Percentiles rank a stretch among this genome's conserved stretches.
Evolutionary conservation across 2,113 vertebrate genomes (phyloP).

Genomic region (Zapornia atra): DNA sequence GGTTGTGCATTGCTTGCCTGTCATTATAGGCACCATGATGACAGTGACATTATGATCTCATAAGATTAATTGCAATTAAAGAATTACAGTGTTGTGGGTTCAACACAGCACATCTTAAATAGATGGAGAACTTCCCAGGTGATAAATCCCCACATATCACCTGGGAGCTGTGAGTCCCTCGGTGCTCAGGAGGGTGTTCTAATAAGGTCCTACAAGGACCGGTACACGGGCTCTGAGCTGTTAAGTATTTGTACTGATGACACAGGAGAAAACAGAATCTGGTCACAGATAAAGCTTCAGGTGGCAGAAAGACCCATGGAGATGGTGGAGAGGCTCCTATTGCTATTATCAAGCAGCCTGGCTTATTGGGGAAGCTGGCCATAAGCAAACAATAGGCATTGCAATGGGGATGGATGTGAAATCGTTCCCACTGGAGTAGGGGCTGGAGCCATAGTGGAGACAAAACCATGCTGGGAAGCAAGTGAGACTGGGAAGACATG

Average conservation of each 20-base stretch:
- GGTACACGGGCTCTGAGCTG: background rate
- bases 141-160: background rate
- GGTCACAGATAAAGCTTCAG: background rate
- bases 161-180: background rate
- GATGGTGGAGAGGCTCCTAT: rapidly evolving
- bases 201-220: background rate
- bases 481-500: rapidly evolving
- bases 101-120: background rate
- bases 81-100: background rate
- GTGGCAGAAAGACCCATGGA: background rate
- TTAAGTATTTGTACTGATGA: background rate
- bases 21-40: background rate
- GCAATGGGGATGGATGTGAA: background rate
- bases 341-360: background rate
- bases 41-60: background rate
- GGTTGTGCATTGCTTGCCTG: background rate
- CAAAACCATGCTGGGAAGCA: background rate
- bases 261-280: background rate
- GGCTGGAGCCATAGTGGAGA: background rate
- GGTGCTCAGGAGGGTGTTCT: background rate
- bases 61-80: background rate
- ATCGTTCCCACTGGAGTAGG: background rate
- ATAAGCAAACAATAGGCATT: background rate
- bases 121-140: background rate
- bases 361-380: background rate